Evolutionary conservation across 2,113 vertebrate genomes (phyloP), one percentile per base, ranked within the genome.

Genomic region (Perca schrenkii): DNA sequence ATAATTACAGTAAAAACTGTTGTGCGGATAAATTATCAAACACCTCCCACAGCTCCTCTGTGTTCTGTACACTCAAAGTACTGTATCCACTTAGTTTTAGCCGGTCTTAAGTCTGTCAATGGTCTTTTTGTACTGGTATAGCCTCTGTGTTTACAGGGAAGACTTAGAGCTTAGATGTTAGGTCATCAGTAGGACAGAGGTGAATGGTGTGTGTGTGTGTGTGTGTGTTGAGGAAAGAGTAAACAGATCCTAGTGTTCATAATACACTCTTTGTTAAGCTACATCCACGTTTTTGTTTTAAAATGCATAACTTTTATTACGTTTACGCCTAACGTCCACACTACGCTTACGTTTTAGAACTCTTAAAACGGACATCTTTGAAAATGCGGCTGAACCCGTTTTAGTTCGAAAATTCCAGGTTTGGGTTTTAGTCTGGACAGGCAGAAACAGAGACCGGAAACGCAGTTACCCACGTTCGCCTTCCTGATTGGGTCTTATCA

Each of bases 121-220:
- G 78, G 73, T 50, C 58, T 66, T 88, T 88, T 91, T 94, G 83
- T 91, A 21, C 61, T n/a, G 72, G 56, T 50, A 14, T 17, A 2
- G 66, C 60, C 65, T 85, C 74, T 79, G 75, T 86, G 82, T 92
- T 87, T 89, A 87, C 72, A 73, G 40, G 83, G 86, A 88, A 88
- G 91, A 93, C 65, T 34, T 70, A 50, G 58, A 76, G 83, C 79
- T 84, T 88, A 82, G 81, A 82, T 86, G 80, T 88, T 87, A 90
- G 90, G 84, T 94, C 93, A 93, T 89, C 88, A 81, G 70, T 50
- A 73, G 91, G 93, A 94, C 88, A 92, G 85, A 88, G 69, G 82
- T 86, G 90, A 94, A 93, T 87, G 50, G 79, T 58, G 79, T 74
- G 71, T 25, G 84, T 36, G 79, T 58, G 79, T 74, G 71, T 25